phyloP scores from a whole-genome alignment of 2,113 vertebrate genomes.

The Ramphastos sulfuratus region DNA sequence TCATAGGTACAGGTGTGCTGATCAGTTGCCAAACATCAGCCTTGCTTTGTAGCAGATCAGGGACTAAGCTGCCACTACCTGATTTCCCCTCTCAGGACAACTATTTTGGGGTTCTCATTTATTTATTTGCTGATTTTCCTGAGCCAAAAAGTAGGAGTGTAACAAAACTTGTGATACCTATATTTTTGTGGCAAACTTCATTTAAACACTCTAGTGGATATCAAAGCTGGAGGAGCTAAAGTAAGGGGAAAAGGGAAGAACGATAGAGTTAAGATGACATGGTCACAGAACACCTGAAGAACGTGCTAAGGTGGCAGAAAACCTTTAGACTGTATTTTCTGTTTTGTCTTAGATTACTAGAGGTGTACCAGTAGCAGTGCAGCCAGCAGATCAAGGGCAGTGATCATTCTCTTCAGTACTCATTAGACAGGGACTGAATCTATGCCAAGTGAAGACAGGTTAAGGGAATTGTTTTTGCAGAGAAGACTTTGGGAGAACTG shows the following conservation, averaged over 20 bases:
- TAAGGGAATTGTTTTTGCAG: not conserved
- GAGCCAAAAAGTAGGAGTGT: not conserved
- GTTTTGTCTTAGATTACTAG: not conserved
- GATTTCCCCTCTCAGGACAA: not conserved
- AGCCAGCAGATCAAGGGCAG: not conserved
- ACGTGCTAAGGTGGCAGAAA: not conserved
- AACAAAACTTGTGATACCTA: not conserved
- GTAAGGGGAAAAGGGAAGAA: not conserved
- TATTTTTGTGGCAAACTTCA: not conserved
- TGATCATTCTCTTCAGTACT: not conserved
- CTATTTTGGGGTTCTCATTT: not conserved
- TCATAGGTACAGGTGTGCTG: not conserved
- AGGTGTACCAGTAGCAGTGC: too few relatives aligned
- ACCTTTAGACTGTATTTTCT: not conserved
- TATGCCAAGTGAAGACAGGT: not conserved
- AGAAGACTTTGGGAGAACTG: not conserved
- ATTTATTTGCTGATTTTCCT: not conserved
- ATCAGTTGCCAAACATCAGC: fast-evolving
- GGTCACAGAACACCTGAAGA: not conserved
- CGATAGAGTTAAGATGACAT: not conserved
- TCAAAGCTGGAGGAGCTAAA: not conserved
- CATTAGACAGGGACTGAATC: not conserved
- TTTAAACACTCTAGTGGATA: not conserved
- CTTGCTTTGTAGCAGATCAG: not conserved
- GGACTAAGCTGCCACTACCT: not conserved